A percentile compares a stretch with the other conserved stretches of the same genome.
phyloP scores from a whole-genome alignment of 2,113 vertebrate species.

The Pipa parva region DNA sequence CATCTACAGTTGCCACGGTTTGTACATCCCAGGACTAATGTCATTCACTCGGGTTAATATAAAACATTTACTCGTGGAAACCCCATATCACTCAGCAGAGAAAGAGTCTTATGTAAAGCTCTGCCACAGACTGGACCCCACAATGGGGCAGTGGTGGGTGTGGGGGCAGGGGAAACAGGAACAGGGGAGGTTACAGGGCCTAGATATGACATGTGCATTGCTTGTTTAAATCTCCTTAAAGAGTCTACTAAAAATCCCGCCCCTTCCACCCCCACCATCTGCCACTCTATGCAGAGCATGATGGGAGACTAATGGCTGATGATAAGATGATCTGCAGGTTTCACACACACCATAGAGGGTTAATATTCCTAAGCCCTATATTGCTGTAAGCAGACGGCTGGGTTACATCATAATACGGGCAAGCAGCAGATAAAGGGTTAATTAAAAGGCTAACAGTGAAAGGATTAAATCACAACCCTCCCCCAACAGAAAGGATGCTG shows the following conservation, averaged over 20 bases:
- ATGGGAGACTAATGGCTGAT: neutral
- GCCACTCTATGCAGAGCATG: neutral
- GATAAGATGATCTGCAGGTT: neutral
- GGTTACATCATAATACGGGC: no score
- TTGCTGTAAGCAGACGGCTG: neutral
- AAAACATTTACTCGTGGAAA: no score
- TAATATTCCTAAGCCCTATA: neutral
- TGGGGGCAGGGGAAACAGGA: neutral
- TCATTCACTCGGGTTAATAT: no score
- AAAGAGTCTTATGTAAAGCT: no score
- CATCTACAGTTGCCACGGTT: no score
- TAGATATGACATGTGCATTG: neutral
- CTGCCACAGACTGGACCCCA: neutral
- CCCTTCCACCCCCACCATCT: slow-evolving; percentile 1
- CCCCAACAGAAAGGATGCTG: neutral
- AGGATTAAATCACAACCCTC: neutral
- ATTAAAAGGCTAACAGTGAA: neutral
- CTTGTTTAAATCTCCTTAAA: slow-evolving; percentile 13
- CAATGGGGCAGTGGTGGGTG: neutral
- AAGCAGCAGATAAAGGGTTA: no score
- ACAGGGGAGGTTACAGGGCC: neutral
- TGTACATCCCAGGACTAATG: no score
- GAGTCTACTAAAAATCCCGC: neutral
- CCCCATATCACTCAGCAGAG: no score
- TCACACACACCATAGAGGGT: neutral